phyloP scores from a whole-genome alignment of 1,140 invertebrate genomes.

The Apolygus lucorum region DNA sequence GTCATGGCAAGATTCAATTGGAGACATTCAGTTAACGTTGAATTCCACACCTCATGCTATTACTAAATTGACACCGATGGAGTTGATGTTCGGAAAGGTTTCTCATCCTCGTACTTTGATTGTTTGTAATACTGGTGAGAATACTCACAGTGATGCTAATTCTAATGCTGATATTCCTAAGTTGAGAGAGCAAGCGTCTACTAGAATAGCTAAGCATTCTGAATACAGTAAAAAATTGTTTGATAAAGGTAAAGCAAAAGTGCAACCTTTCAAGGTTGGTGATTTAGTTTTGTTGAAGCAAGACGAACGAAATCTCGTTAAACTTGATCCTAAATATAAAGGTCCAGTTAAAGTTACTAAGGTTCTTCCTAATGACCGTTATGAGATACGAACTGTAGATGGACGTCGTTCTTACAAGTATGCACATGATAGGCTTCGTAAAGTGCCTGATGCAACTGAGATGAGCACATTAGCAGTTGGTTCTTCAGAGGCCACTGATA shows the following conservation, averaged over 20 bases:
- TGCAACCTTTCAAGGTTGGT: constrained; percentile 16
- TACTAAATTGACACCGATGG: constrained; percentile 4
- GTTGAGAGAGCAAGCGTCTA: constrained; percentile 1
- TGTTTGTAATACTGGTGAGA: neutral
- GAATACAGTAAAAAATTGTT: neutral
- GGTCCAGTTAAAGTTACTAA: constrained; percentile 10
- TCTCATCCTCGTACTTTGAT: neutral
- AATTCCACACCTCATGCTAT: constrained; percentile 1
- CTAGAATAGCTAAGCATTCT: constrained; percentile 3
- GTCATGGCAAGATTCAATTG: neutral
- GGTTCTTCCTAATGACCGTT: neutral
- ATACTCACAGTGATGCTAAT: neutral
- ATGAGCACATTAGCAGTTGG: constrained; percentile 1
- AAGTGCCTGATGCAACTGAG: constrained; percentile 16
- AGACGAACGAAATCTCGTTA: neutral
- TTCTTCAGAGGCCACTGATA: neutral
- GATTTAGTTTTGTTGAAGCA: neutral
- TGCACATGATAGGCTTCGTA: constrained; percentile 5
- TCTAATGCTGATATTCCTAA: neutral
- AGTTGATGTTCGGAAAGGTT: constrained; percentile 7
- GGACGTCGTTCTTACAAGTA: constrained; percentile 6
- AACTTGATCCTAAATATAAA: neutral
- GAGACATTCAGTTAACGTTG: neutral
- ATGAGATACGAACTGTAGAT: neutral
- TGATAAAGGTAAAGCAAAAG: constrained; percentile 9